Evolutionary conservation across 2,888 invertebrate genomes (phyloP), one percentile per base, ranked within the genome.

Genomic region (Smittia aterrima): DNA sequence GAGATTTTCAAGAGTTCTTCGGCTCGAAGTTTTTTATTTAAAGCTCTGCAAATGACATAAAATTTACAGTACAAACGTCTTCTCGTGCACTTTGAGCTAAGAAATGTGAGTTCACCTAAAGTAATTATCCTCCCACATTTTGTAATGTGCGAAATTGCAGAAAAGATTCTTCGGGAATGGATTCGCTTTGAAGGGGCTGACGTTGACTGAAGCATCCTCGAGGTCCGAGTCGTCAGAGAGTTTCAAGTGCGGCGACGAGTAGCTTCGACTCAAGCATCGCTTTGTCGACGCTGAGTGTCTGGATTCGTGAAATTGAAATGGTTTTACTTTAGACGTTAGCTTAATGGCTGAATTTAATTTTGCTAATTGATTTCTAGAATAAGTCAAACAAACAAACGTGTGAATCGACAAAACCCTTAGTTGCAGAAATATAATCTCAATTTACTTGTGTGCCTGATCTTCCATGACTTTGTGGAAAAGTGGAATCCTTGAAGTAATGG

Each of bases 121-220:
- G 81, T 88, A 91, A 77, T 90, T 89, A 77, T 90, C 89, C 79
- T 91, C 90, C 76, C 88, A 86, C 85, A 89, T 88, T 79, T 88
- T 89, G 76, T 88, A 87, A 76, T 90, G 90, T 78, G 90, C 85
- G 76, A 89, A 89, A 78, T 89, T 89, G 16, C 89, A 89, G 79
- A 90, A 90, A 22, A 90, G 81, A 80, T 89, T 88, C 79, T 86
- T 89, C 0, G 91, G 90, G 9, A 90, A 86, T 0, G 90, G 90
- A 76, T 88, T 87, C 0, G 90, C 90, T 78, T 83, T 86, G 78
- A 91, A 90, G 58, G 84, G 82, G 77, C 47, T 47, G 47, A 4
- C 16, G 66, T 66, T 32, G 67, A 11, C 11, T 7, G 64, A 38
- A n/a, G 40, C 79, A 4, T 76, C 78, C 18, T 81, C 79, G 73